Conservation (phyloP, 2,888 invertebrate species). For the Hypercompe scribonia region DNA sequence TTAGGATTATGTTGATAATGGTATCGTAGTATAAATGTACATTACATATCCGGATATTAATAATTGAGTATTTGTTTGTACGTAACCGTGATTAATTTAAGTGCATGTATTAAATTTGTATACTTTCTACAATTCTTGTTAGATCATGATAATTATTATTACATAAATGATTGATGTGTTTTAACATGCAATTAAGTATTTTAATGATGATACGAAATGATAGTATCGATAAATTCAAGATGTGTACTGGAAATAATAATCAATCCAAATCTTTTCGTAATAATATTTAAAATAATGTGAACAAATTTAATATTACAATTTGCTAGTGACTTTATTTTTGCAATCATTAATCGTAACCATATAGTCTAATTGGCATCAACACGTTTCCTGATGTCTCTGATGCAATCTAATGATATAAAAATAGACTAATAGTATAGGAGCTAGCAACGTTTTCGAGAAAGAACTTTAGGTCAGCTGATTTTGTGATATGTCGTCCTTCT, state of each 20-base stretch:
- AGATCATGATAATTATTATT: background rate
- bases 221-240: background rate
- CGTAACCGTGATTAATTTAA: background rate
- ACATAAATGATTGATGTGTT: background rate
- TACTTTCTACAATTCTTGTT: background rate
- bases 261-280: background rate
- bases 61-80: background rate
- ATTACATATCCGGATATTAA: background rate
- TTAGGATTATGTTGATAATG: too few species aligned
- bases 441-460: too few species aligned
- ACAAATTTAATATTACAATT: background rate
- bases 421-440: too few species aligned
- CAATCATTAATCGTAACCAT: background rate
- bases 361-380: constrained; percentile 3
- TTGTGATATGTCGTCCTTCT: too few species aligned
- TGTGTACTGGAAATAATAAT: background rate
- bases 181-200: background rate
- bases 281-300: background rate
- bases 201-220: background rate
- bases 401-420: background rate
- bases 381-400: constrained; percentile 5
- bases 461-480: too few species aligned
- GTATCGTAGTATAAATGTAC: too few species aligned
- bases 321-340: background rate
- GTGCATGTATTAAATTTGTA: background rate